Base-by-base conservation (phyloP, 1,140 invertebrate species). In the Plodia interpunctella region DNA sequence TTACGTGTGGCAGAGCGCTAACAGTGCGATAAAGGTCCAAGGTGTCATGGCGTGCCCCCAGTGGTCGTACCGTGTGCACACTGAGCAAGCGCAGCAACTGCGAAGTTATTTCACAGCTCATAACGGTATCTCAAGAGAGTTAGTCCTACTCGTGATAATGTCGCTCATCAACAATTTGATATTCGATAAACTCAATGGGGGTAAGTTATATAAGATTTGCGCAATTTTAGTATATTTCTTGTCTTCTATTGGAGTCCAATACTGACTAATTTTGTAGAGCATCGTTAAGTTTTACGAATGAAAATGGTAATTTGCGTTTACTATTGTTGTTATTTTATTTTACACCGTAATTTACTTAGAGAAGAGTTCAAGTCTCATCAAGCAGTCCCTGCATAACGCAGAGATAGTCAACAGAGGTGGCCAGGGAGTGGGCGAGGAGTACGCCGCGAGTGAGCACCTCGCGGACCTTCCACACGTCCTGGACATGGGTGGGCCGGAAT, bases 311-410 rank as follows among this genome's bases (percentile, higher is more conserved):
- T n/a, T n/a, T n/a, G n/a, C n/a, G n/a, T n/a, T n/a, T n/a, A n/a
- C n/a, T 51, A 20, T 15, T 10, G 6, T 25, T 25, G n/a, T 13
- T n/a, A 25, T 53, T 20, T 4, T 20, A n/a, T 25, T 53, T 53
- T 21, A 28, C 18, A 28, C 9, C 28, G 4, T 9, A 51, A 51
- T 2, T 51, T 1, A n/a, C n/a, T 13, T 15, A n/a, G 13, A 6
- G 3, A 44, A 44, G 13, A 32, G 52, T 53, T 62, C 60, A 76
- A 15, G 69, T 59, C 54, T 88, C 83, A 35, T 90, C 86, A 5
- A 90, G 65, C 0, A 90, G 66, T 5, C 87, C 83, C 55, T 87
- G 88, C 81, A 87, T 87, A 15, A 90, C 86, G 54, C 83, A 86
- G 0, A 90, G 76, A 59, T 89, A 90, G 57, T 90, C 88, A 0